Evolutionary conservation across 1,140 invertebrate species (phyloP).

Genomic region (Heterodera schachtii): DNA sequence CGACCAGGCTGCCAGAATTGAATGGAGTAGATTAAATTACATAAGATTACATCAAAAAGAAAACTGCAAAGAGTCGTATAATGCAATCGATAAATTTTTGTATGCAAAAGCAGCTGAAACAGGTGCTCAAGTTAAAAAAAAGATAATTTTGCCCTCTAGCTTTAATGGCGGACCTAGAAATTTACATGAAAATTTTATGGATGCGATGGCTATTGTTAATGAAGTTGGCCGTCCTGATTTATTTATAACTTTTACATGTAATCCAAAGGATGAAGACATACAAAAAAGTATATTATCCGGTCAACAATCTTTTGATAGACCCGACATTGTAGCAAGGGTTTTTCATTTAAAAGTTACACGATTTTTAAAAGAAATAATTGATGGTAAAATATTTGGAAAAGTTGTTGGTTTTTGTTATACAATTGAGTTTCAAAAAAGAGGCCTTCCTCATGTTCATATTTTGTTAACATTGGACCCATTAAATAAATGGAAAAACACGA

Average conservation of each 20-base stretch:
- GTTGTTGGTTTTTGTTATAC: not conserved
- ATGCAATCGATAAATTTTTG: slow-evolving; percentile 7
- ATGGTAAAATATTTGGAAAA: not conserved
- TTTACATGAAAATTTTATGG: too few species aligned
- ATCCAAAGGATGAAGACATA: not conserved
- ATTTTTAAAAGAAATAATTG: slow-evolving; percentile 8
- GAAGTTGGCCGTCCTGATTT: too few species aligned
- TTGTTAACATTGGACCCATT: slow-evolving; percentile 1
- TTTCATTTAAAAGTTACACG: slow-evolving; percentile 18
- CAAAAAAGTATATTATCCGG: not conserved
- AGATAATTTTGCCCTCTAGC: slow-evolving; percentile 19
- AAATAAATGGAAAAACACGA: not conserved
- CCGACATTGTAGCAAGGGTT: slow-evolving; percentile 5
- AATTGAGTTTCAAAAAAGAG: slow-evolving; percentile 30
- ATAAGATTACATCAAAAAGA: slow-evolving; percentile 13
- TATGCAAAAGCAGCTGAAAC: not conserved
- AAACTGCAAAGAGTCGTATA: not conserved
- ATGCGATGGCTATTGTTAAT: too few species aligned
- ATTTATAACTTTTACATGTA: too few species aligned
- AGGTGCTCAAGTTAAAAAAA: slow-evolving; percentile 5
- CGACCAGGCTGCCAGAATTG: slow-evolving; percentile 7
- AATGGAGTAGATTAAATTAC: slow-evolving; percentile 20
- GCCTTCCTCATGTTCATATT: slow-evolving; percentile 8
- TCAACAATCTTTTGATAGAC: too few species aligned
- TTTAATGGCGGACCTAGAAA: too few species aligned